Evolutionary conservation across 2,113 vertebrate genomes (phyloP), one percentile per base, ranked within the genome.

Genomic region (Malaclemys terrapin): DNA sequence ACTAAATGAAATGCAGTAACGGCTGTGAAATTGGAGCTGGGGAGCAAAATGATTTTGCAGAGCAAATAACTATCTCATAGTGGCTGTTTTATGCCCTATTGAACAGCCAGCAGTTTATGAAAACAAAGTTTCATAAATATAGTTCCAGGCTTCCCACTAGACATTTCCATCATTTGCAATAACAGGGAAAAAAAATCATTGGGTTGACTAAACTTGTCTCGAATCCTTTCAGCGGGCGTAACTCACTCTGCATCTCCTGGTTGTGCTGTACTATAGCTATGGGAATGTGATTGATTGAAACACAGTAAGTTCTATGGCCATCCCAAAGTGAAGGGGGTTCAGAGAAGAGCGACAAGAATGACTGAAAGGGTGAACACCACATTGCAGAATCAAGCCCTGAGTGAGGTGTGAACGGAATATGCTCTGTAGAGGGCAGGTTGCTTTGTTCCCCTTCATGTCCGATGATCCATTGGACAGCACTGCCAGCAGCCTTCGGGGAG

Each of bases 51-150:
- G 52, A 98, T 96, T 97, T 97, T 97, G 95, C 89, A 96, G 96
- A 97, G 97, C 96, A 97, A 98, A 97, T 97, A 98, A 97, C 96
- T 96, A 88, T 96, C 93, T 93, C 91, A 94, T 89, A 88, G 91
- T 88, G 91, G 89, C 95, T 97, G 97, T 94, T 98, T 97, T 97
- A 98, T 96, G 98, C 97, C 96, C 96, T 98, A 96, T 94, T 98
- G 96, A 98, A 97, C 96, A 98, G 96, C 80, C 90, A 96, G 96
- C 91, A 97, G 94, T 95, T 98, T 98, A 96, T 96, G 95, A 96
- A 98, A 98, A 98, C 95, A 96, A 98, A 87, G 24, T 96, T 96
- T 98, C 95, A 95, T 96, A 96, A 95, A 97, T 65, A 98, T 12
- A 0, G 0, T 84, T 29, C 6, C 80, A 84, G 90, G 90, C 81